Evolutionary conservation across 2,113 vertebrate species (phyloP), one percentile per base, ranked within the genome.

Genomic region (Psittacara wagleri): DNA sequence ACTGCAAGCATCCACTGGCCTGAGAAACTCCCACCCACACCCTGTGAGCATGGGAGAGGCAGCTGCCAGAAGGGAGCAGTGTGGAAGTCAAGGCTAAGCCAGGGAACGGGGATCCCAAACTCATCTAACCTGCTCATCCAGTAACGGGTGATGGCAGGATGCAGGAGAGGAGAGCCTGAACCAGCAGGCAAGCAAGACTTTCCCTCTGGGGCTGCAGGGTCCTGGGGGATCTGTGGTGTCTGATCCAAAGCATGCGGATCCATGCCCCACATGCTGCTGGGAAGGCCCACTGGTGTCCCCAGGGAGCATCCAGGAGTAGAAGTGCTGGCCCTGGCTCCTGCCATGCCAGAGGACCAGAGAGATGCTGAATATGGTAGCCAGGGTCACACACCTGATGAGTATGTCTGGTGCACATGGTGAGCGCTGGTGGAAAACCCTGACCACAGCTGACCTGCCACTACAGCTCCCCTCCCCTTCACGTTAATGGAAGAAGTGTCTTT

Each of bases 401-500:
- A 28, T 2, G 3, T 5, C 72, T 4, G 22, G 37, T 9, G 3
- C 39, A 11, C 59, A n/a, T 35, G 4, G 0, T 11, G 52, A 49
- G 59, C 5, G 64, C 51, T 24, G 25, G 5, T 31, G 69, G 48
- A 46, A 63, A 86, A 14, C 20, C 39, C 57, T 39, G 44, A 25
- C 13, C 29, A 19, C 13, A 39, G 75, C 12, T n/a, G 55, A 29
- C 19, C 55, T 20, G 51, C 18, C n/a, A 4, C 44, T 35, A 17
- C 57, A 48, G 75, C 23, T 46, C 46, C 46, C 17, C 4, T 39
- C 35, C 15, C 28, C 62, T 52, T 11, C 7, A 11, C 39, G 57
- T 1, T 0, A 20, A 49, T 2, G 68, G n/a, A 3, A 84, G 48
- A 33, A 51, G 43, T 0, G 2, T 43, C 27, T 61, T 43, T 15